Evolutionary conservation across 1,140 invertebrate species (phyloP).

Genomic region (Oncopeltus fasciatus): DNA sequence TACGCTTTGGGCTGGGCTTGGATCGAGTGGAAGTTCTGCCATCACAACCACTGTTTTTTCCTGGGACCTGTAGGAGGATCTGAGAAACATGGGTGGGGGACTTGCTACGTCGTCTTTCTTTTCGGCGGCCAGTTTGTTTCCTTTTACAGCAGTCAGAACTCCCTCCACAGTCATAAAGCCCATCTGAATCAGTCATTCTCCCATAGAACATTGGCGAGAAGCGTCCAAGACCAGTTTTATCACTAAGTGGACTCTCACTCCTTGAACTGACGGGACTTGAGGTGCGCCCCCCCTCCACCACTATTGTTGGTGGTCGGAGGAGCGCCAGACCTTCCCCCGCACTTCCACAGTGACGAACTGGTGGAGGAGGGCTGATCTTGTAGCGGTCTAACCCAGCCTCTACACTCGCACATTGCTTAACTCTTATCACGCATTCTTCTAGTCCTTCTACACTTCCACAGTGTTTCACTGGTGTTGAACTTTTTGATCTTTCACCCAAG

Average conservation of each 20-base stretch:
- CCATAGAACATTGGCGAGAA: slow-evolving; percentile 56
- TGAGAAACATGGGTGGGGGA: slow-evolving; percentile 14
- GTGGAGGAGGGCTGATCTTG: slow-evolving; percentile 27
- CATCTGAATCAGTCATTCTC: slow-evolving; percentile 55
- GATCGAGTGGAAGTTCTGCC: slow-evolving; percentile 3
- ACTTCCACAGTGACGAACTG: slow-evolving; percentile 25
- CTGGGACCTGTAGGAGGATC: slow-evolving; percentile 26
- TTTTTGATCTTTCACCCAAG: slow-evolving; percentile 30
- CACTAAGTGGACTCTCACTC: slow-evolving; percentile 60
- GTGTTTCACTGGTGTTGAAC: slow-evolving; percentile 15
- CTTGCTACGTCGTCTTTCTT: slow-evolving; percentile 19
- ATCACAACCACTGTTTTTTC: slow-evolving; percentile 11
- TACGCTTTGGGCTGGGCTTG: slow-evolving; percentile 26
- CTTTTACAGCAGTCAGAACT: slow-evolving; percentile 41
- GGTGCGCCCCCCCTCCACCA: slow-evolving; percentile 36
- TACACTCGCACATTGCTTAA: slow-evolving; percentile 21
- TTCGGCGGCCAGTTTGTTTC: slow-evolving; percentile 21
- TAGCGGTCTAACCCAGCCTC: slow-evolving; percentile 22
- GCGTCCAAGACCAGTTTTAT: slow-evolving; percentile 42
- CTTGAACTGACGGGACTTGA: slow-evolving; percentile 53
- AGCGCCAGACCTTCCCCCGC: slow-evolving; percentile 34
- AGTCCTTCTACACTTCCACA: slow-evolving; percentile 21
- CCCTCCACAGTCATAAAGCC: slow-evolving; percentile 57
- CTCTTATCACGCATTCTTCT: slow-evolving; percentile 15
- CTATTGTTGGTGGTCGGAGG: slow-evolving; percentile 43